These are phyloP conservation scores for Trichoplusia ni DNA, from an alignment of 1,140 invertebrate genomes.

Conservation along the genomic window DNA sequence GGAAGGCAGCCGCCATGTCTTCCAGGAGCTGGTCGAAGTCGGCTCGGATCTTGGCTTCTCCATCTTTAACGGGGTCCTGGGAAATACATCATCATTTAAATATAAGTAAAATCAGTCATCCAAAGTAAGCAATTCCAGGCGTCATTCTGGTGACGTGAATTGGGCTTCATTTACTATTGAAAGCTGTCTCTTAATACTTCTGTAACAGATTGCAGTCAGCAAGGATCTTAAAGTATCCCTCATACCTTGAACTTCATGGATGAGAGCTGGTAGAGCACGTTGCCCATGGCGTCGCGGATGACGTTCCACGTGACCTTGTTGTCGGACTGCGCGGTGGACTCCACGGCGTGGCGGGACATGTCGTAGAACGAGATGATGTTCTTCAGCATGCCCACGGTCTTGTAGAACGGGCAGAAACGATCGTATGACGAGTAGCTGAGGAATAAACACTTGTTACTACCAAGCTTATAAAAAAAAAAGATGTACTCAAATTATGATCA, in stretches of 20 bases:
- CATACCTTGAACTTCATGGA: constrained; percentile 99
- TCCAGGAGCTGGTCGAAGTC: constrained; percentile 98
- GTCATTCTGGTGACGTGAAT: no score
- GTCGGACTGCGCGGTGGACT: constrained; percentile 98
- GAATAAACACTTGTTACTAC: constrained; percentile 24
- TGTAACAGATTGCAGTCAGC: no score
- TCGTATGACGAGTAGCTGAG: constrained; percentile 97
- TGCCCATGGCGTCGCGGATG: constrained; percentile 98
- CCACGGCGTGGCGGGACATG: constrained; percentile 97
- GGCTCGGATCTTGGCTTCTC: constrained; percentile 97
- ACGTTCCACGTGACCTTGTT: constrained; percentile 99
- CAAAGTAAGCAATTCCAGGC: no score
- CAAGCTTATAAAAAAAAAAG: no score
- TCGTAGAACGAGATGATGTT: constrained; percentile 99
- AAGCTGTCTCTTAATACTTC: no score
- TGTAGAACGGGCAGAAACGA: constrained; percentile 99
- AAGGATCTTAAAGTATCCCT: no score
- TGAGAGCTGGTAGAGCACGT: constrained; percentile 97
- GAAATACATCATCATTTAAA: constrained; percentile 37
- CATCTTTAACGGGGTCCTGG: constrained; percentile 98
- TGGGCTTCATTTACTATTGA: no score
- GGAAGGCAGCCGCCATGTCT: constrained; percentile 97
- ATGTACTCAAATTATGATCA: no score
- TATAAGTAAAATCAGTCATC: no score
- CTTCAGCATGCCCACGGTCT: constrained; percentile 98